Conservation (phyloP, 1,140 invertebrate genomes). For the Notospermus geniculatus region DNA sequence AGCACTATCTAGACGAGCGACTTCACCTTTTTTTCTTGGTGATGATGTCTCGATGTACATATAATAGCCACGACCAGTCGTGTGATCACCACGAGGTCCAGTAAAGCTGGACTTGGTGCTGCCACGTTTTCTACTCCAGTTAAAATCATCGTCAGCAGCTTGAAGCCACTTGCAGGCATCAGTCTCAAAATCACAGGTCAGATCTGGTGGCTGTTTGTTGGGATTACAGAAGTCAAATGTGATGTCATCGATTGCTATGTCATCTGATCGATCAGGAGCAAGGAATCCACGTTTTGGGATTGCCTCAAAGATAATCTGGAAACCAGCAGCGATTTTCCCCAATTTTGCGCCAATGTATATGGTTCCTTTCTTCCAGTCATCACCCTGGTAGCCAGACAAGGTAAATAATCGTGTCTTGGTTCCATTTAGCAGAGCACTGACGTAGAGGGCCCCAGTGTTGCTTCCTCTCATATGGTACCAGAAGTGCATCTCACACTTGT, state of each 20-base stretch:
- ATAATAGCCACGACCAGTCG: slow-evolving; percentile 41
- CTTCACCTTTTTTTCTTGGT: slow-evolving; percentile 32
- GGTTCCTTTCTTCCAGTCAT: slow-evolving; percentile 29
- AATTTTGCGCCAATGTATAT: slow-evolving; percentile 33
- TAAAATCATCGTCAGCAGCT: slow-evolving; percentile 17
- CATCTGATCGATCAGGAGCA: slow-evolving; percentile 18
- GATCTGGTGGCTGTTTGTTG: background rate
- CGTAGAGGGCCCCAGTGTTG: slow-evolving; percentile 28
- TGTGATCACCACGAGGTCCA: slow-evolving; percentile 41
- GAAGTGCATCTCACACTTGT: slow-evolving; percentile 57
- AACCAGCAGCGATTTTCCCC: slow-evolving; percentile 20
- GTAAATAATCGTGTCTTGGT: slow-evolving; percentile 20
- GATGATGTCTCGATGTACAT: slow-evolving; percentile 46
- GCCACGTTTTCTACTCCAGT: slow-evolving; percentile 16
- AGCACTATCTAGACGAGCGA: slow-evolving; percentile 13
- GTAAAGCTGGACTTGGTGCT: slow-evolving; percentile 22
- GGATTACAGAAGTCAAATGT: slow-evolving; percentile 37
- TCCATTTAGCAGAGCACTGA: slow-evolving; percentile 27
- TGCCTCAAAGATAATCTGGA: slow-evolving; percentile 26
- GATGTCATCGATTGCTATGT: slow-evolving; percentile 45
- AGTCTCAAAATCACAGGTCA: slow-evolving; percentile 22
- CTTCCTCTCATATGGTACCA: slow-evolving; percentile 73
- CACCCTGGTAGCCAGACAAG: slow-evolving; percentile 17
- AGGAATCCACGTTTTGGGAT: slow-evolving; percentile 24
- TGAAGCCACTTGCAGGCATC: slow-evolving; percentile 24